Evolutionary conservation across 1,140 invertebrate species (phyloP), one percentile per base, ranked within the genome.

Genomic region (Drosophila cardini): DNA sequence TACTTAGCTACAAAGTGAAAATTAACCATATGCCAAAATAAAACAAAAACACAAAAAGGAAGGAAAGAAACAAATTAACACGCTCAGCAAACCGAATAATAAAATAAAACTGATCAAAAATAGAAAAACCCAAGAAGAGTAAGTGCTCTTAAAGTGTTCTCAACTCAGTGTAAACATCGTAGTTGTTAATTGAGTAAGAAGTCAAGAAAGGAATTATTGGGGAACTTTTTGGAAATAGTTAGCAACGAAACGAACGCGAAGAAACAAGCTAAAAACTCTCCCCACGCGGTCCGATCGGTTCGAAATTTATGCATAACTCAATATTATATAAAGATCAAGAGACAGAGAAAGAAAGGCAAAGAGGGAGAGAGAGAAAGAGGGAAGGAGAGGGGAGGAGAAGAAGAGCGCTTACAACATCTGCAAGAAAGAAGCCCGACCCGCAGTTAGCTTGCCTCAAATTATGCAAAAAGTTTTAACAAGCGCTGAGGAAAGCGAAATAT

Each of bases 401-500:
- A 36, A 9, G 13, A 8, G 30, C 43, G 30, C 32, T 58, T 57
- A 65, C 72, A 68, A 72, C 71, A 69, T 78, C 64, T 52, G 53
- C 45, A 46, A 71, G 56, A 71, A 81, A 87, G 82, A 82, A 85
- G 83, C 74, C 52, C 52, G 38, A 55, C 52, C 52, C 52, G 34
- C 52, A 55, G 11, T 40, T 11, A 40, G 34, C 34, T 55, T 48
- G 67, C 60, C 60, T 15, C 61, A 57, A 45, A 87, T 86, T 87
- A 86, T 83, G 82, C 82, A 87, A 86, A 26, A 87, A 83, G 55
- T 15, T 16, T 32, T 60, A 73, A 85, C 69, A 76, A 77, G 21
- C 52, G 84, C 72, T 64, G 78, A 87, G 84, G 69, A 87, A 89
- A 89, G 78, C 78, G 78, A 64, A 83, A 84, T 80, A 84, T 63